Base-by-base conservation (phyloP, 2,113 vertebrate genomes). In the Lasiurus cinereus region DNA sequence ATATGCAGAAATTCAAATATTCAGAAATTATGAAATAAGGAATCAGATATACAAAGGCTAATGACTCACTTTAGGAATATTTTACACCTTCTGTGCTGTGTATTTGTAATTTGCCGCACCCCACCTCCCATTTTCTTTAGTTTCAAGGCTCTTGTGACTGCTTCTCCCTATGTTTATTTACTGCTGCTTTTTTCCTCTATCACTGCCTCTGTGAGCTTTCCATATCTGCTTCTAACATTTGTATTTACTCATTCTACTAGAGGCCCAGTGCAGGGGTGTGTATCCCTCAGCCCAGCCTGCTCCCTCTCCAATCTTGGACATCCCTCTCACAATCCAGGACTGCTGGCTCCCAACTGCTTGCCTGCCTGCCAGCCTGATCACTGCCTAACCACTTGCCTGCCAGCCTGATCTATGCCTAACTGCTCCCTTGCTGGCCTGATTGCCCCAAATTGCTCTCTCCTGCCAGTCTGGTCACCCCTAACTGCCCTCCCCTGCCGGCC, bases 1-100 rank as follows among this genome's bases (percentile, higher is more conserved):
- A 83, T 67, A 46, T 90, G 59, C 72, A 93, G 59, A 93, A 77
- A 93, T 91, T 87, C 4, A 4, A 64, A 85, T 89, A 89, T 62
- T 73, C 39, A 64, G 48, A 93, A 79, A 33, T 80, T 80, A 84
- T 52, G 66, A 95, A 94, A 72, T 27, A 86, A 86, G 46, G 54
- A 59, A 39, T 91, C 33, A 43, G 46, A 39, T 76, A 43, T 31
- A 73, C 46, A 91, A 39, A 84, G 33, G 22, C 33, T 46, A 73
- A 87, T 83, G 83, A 91, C 56, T 94, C 89, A 66, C 56, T 52
- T 59, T 43, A 24, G 87, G 91, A 88, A 22, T 91, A 95, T 72
- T 79, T 88, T 29, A 69, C 62, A 66, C 43, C 73, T 83, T 31
- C 56, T 54, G 39, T 31, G 43, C 62, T 74, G 27, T 83, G 54